phyloP scores from a whole-genome alignment of 2,797 vertebrate species.

The Propithecus deckenii region DNA sequence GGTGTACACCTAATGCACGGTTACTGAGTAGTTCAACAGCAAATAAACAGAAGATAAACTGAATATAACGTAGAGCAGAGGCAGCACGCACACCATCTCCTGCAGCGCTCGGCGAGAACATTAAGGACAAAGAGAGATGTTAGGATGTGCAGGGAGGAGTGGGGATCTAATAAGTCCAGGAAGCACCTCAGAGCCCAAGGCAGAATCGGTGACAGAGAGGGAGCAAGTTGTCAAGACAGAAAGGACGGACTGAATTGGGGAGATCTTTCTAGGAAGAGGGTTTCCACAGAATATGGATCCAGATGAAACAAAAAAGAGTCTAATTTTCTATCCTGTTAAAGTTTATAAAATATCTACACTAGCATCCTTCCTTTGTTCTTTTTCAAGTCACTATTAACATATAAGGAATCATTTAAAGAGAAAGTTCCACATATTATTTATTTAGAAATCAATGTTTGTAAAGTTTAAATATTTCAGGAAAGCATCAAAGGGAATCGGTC shows the following conservation, averaged over 20 bases:
- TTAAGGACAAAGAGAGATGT: not conserved
- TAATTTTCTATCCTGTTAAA: not conserved
- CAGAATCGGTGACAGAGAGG: not conserved
- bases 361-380: not conserved
- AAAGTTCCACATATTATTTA: not conserved
- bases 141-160: not conserved
- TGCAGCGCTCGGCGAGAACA: fast-evolving
- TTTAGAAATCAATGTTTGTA: not conserved
- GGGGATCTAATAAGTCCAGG: not conserved
- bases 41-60: not conserved
- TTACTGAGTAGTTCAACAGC: not conserved
- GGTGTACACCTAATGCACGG: not conserved
- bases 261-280: not conserved
- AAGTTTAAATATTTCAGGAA: not conserved
- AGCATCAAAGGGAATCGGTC: not conserved
- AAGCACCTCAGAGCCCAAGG: not conserved
- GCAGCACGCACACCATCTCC: not conserved
- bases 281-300: not conserved
- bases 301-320: not conserved
- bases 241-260: not conserved
- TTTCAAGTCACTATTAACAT: not conserved
- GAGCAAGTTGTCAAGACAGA: not conserved
- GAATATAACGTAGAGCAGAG: not conserved
- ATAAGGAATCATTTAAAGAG: not conserved
- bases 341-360: not conserved